These are phyloP conservation scores for Philonicus albiceps DNA, from an alignment of 2,888 invertebrate species.

Conservation along the genomic window DNA sequence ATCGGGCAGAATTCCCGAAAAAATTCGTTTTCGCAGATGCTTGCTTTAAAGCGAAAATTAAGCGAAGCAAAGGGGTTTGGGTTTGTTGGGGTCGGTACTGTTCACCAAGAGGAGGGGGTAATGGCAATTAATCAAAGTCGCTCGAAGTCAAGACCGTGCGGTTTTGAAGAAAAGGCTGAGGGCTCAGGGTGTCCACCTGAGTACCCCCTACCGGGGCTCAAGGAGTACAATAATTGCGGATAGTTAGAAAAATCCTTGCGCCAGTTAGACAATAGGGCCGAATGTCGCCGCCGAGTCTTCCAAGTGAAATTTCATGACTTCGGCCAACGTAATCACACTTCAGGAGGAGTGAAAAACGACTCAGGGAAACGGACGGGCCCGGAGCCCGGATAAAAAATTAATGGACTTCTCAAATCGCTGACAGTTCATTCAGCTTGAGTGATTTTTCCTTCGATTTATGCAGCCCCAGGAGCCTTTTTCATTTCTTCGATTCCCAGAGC, in stretches of 20 bases:
- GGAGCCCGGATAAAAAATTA: slow-evolving; percentile 48
- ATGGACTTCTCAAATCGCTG: slow-evolving; percentile 53
- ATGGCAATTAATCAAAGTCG: slow-evolving; percentile 27
- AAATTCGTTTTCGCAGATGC: slow-evolving; percentile 23
- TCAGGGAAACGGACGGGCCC: background rate
- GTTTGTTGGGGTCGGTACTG: background rate
- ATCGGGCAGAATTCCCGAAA: slow-evolving; percentile 19
- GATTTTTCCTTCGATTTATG: slow-evolving; percentile 51
- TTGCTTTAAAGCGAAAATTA: slow-evolving; percentile 20
- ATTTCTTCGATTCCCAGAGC: slow-evolving; percentile 19
- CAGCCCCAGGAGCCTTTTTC: slow-evolving; percentile 47
- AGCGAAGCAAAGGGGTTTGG: slow-evolving; percentile 10
- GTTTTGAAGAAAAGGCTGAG: background rate
- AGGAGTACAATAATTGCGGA: background rate
- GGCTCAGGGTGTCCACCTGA: background rate
- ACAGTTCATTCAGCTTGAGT: slow-evolving; percentile 53
- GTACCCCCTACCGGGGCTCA: background rate
- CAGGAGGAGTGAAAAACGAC: slow-evolving; percentile 37
- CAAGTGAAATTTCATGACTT: background rate
- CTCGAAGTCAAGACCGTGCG: background rate
- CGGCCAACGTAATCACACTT: slow-evolving; percentile 29
- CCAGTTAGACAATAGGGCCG: background rate
- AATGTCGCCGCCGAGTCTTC: background rate
- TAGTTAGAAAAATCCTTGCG: background rate
- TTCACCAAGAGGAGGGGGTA: background rate